These are phyloP conservation scores for Lytechinus variegatus DNA, from an alignment of 35 echinoderm and acorn worm species.

Conservation along the genomic window DNA sequence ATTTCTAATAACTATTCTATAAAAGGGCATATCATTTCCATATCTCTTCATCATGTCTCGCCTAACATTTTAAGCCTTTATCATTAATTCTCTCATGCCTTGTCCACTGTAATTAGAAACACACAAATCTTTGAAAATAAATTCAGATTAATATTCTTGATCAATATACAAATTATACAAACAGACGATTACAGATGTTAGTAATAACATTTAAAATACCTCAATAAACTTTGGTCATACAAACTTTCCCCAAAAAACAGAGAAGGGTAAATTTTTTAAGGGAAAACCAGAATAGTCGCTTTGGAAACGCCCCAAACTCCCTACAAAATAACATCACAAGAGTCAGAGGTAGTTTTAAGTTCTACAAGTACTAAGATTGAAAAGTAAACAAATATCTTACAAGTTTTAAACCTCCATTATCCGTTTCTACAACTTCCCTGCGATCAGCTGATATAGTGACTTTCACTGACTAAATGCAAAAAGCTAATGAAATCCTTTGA, in stretches of 20 bases:
- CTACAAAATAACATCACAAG: background rate
- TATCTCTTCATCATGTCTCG: background rate
- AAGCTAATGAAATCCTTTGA: too few species aligned
- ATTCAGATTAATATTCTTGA: background rate
- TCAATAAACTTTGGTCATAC: background rate
- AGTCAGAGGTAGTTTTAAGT: background rate
- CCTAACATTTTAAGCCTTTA: background rate
- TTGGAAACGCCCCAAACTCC: background rate
- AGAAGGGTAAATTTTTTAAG: background rate
- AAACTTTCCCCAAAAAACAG: background rate
- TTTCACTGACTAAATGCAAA: too few species aligned
- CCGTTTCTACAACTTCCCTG: background rate
- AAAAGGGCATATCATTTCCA: background rate
- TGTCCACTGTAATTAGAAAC: background rate
- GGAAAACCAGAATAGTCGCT: background rate
- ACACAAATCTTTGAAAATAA: background rate
- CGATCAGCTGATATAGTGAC: background rate
- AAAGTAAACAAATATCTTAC: background rate
- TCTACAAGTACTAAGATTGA: constrained; percentile 4
- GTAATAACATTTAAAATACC: background rate
- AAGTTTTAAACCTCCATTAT: background rate
- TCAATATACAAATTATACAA: constrained; percentile 3
- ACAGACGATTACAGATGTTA: background rate
- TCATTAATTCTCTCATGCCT: background rate
- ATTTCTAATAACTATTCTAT: background rate